Conservation (phyloP, 2,797 vertebrate genomes). For the Poeciliopsis presidionis region DNA sequence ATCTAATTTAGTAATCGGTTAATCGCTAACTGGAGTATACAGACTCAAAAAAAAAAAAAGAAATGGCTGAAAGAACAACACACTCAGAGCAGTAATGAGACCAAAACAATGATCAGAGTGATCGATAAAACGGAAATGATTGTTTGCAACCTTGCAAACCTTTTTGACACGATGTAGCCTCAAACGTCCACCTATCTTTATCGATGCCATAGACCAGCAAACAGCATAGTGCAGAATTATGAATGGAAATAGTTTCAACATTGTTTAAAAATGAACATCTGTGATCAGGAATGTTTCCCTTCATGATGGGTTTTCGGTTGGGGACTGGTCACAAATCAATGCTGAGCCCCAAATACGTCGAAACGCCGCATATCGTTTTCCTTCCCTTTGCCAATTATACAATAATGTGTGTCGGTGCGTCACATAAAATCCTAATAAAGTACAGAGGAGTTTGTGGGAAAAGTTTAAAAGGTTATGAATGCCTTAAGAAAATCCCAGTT, state of each 20-base stretch:
- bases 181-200: background rate
- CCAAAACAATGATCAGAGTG: too few relatives aligned
- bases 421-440: background rate
- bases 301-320: background rate
- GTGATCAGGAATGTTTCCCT: background rate
- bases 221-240: background rate
- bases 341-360: background rate
- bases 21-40: too few relatives aligned
- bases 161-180: background rate
- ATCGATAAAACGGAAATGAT: too few relatives aligned
- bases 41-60: too few relatives aligned
- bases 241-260: background rate
- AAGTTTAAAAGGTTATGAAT: background rate
- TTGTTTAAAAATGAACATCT: background rate
- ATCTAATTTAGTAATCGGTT: too few relatives aligned
- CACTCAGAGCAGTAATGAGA: too few relatives aligned
- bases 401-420: background rate
- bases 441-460: background rate
- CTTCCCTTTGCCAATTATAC: background rate
- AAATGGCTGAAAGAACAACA: too few relatives aligned
- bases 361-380: background rate
- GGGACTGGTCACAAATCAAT: background rate
- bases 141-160: too few relatives aligned
- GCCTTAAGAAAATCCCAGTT: background rate
- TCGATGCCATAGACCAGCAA: background rate